phyloP scores from a whole-genome alignment of 1,140 invertebrate genomes.

The Neomicropteryx cornuta region DNA sequence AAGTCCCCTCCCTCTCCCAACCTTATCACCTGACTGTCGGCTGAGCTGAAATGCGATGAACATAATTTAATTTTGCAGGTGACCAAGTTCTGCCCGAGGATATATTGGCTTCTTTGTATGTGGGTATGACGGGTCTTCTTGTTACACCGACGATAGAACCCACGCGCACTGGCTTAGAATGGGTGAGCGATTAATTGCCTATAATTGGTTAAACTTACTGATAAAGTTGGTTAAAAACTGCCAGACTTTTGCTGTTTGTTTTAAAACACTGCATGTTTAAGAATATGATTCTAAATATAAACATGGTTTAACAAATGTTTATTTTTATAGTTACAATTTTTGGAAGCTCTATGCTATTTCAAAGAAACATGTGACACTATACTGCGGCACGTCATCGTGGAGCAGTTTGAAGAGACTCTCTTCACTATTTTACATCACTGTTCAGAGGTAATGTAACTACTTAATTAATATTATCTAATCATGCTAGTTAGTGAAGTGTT shows the following conservation, averaged over 20 bases:
- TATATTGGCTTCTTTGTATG: slow-evolving; percentile 21
- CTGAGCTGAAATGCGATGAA: too few species aligned
- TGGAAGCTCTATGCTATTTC: slow-evolving; percentile 29
- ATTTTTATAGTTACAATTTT: slow-evolving; percentile 26
- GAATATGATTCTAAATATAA: too few species aligned
- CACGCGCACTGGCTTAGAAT: slow-evolving; percentile 28
- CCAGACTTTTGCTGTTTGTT: not conserved
- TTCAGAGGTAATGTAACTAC: slow-evolving; percentile 20
- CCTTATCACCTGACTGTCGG: too few species aligned
- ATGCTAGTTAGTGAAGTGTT: too few species aligned
- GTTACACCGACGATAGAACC: slow-evolving; percentile 29
- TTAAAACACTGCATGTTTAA: not conserved
- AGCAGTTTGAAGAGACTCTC: slow-evolving; percentile 32
- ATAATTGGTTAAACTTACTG: slow-evolving; percentile 7
- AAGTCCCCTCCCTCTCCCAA: too few species aligned
- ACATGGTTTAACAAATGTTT: not conserved
- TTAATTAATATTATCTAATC: not conserved
- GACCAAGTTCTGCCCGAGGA: slow-evolving; percentile 26
- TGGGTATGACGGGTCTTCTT: slow-evolving; percentile 25
- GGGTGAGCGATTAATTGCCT: slow-evolving; percentile 18
- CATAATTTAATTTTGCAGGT: slow-evolving; percentile 21
- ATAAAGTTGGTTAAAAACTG: not conserved
- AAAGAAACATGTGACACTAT: slow-evolving; percentile 30
- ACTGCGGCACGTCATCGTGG: slow-evolving; percentile 27
- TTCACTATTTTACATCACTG: slow-evolving; percentile 30